Base-by-base conservation (phyloP, 2,113 vertebrate genomes). In the Turdus rufiventris region DNA sequence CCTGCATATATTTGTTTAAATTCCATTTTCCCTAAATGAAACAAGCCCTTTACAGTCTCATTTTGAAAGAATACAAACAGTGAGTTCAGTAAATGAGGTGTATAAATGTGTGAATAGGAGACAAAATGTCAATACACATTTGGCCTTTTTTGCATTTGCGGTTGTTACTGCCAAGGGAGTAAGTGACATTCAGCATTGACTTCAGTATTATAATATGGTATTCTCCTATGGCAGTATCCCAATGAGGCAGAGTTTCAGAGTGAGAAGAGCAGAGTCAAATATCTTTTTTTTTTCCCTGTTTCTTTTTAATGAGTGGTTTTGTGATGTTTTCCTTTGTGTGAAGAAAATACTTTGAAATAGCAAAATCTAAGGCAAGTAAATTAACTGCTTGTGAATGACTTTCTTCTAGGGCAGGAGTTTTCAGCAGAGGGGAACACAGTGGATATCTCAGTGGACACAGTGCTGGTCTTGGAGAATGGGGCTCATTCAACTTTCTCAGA, bases 111-210 rank as follows among this genome's bases (percentile, higher is more conserved):
- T 77, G 83, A 94, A 51, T 58, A 83, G 60, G 79, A 91, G 36
- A 74, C 18, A 90, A 82, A 96, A 92, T 93, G 63, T 88, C 83
- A 93, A 70, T n/a, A 16, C 38, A 28, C 31, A 48, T 31, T 93
- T 92, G 83, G 79, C 47, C 29, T 84, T 76, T 83, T 73, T 88
- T 90, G 20, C 29, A 75, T 78, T 85, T 89, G 73, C 62, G 47
- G 33, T 85, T 91, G 31, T 85, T 3, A 16, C 58, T 80, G 90
- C 75, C 51, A 62, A 73, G 82, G n/a, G 38, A 77, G 6, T 61
- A 56, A 85, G 57, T 90, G 90, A 62, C 68, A 86, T 85, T 92
- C 65, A 77, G 83, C 18, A 9, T 20, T 88, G 82, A 40, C 51
- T 76, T 84, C 2, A 3, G 31, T 67, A 48, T 60, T 80, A 31